Evolutionary conservation across 2,797 vertebrate genomes (phyloP), one percentile per base, ranked within the genome.

Genomic region (Acrossocheilus wenchowensis): DNA sequence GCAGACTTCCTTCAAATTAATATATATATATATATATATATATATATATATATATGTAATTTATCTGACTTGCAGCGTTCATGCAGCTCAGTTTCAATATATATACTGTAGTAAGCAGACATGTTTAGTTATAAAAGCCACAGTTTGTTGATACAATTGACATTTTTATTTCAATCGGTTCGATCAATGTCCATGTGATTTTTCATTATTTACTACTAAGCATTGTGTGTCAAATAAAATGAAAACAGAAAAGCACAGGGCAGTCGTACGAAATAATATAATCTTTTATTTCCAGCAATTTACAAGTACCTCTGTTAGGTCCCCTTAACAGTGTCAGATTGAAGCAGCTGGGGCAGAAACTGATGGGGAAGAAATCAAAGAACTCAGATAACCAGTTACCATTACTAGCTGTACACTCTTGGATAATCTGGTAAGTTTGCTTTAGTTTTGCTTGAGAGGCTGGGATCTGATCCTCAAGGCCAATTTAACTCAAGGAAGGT

Each of bases 281-380:
- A 86, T 95, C 89, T 90, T 96, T 96, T 96, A 96, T 95, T 96
- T 96, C 92, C 95, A 95, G 93, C 94, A 92, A 94, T 93, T 92
- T 93, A 93, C 94, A 94, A 94, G 92, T 94, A 91, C 91, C 92
- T 91, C 89, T 88, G 90, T 92, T 91, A 93, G 89, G 88, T 88
- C 90, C 88, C 84, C 88, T 90, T 90, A 88, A 91, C 89, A 91
- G 86, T 90, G 87, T 92, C 87, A 91, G 90, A 91, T 71, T 69
- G 64, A 79, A 62, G 43, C 78, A 41, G 84, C 83, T 57, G 88
- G 72, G 85, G 82, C 89, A 68, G 30, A 81, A 79, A 39, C 48
- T 78, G 57, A 87, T 86, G 71, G 39, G 39, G 39, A 41, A 68
- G 30, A 81, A 78, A 36, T 66, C 7, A 48, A 36, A 69, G 54